phyloP scores from a whole-genome alignment of 2,797 vertebrate species.

The Anableps anableps region DNA sequence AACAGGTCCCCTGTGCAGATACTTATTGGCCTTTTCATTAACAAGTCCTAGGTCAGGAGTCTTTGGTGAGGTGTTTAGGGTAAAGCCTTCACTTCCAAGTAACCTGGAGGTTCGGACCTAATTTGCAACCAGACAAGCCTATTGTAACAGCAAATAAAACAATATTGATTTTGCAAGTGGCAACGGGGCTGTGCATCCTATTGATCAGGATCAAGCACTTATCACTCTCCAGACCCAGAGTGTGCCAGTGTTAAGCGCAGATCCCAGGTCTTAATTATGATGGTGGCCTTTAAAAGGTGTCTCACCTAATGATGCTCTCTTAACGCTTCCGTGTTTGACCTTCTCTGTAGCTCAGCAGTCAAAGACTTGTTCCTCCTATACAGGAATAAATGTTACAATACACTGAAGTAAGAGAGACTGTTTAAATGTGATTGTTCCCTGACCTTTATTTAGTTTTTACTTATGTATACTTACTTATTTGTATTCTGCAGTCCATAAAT shows the following conservation, averaged over 20 bases:
- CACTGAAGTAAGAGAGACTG: conserved; percentile 25
- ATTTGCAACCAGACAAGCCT: conserved; percentile 84
- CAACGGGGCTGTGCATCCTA: conserved; percentile 80
- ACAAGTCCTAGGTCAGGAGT: conserved; percentile 57
- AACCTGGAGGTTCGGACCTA: conserved; percentile 75
- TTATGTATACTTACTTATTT: not conserved
- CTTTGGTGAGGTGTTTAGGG: conserved; percentile 58
- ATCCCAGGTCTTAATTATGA: conserved; percentile 82
- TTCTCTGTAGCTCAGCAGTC: conserved; percentile 34
- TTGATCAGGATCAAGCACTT: conserved; percentile 86
- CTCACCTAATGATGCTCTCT: conserved; percentile 71
- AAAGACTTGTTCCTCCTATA: conserved; percentile 6
- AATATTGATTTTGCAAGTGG: conserved; percentile 86
- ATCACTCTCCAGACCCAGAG: conserved; percentile 81
- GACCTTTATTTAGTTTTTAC: conserved; percentile 4
- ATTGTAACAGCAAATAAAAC: conserved; percentile 88
- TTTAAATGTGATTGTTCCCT: conserved; percentile 12
- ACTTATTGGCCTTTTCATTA: conserved; percentile 72
- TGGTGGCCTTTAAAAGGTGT: conserved; percentile 75
- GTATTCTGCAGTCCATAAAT: conserved; percentile 7
- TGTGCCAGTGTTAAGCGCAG: conserved; percentile 77
- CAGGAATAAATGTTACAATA: conserved; percentile 19
- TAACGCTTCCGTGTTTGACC: conserved; percentile 68
- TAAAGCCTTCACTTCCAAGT: conserved; percentile 74
- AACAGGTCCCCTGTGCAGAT: conserved; percentile 51